phyloP scores from a whole-genome alignment of 1,140 invertebrate genomes.

The Kradibia gibbosae region DNA sequence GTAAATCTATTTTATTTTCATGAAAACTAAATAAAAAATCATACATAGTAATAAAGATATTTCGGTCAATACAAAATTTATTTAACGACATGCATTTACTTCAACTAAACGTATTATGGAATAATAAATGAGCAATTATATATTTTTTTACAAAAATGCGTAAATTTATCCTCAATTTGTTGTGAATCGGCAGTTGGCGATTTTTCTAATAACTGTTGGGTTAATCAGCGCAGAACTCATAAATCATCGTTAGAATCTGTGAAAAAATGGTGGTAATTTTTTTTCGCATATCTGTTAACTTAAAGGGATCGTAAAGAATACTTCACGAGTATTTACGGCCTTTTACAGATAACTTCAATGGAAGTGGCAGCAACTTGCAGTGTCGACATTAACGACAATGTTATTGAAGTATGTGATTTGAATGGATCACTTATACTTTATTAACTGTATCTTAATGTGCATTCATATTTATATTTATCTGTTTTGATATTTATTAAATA shows the following conservation, averaged over 20 bases:
- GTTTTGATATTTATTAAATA: too few relatives aligned
- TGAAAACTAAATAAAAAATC: too few relatives aligned
- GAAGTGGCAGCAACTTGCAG: not conserved
- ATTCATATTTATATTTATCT: too few relatives aligned
- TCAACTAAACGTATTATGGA: too few relatives aligned
- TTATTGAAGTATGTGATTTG: not conserved
- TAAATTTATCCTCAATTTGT: too few relatives aligned
- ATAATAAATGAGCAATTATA: too few relatives aligned
- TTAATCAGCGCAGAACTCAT: constrained; percentile 31
- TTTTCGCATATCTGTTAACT: not conserved
- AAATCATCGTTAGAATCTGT: constrained; percentile 16
- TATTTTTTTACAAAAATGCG: too few relatives aligned
- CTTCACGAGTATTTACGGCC: constrained; percentile 31
- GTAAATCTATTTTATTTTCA: too few relatives aligned
- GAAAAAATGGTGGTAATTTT: not conserved
- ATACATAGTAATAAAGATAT: too few relatives aligned
- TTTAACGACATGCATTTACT: too few relatives aligned
- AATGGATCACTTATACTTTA: not conserved
- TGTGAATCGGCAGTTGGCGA: constrained; percentile 41
- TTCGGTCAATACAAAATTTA: too few relatives aligned
- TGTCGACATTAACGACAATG: not conserved
- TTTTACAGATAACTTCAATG: not conserved
- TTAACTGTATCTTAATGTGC: not conserved
- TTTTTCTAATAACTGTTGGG: constrained; percentile 46
- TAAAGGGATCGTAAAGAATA: constrained; percentile 29